Percentiles rank a stretch among this genome's conserved stretches.
phyloP scores from a whole-genome alignment of 2,888 invertebrate genomes.

The Magallana nippona region DNA sequence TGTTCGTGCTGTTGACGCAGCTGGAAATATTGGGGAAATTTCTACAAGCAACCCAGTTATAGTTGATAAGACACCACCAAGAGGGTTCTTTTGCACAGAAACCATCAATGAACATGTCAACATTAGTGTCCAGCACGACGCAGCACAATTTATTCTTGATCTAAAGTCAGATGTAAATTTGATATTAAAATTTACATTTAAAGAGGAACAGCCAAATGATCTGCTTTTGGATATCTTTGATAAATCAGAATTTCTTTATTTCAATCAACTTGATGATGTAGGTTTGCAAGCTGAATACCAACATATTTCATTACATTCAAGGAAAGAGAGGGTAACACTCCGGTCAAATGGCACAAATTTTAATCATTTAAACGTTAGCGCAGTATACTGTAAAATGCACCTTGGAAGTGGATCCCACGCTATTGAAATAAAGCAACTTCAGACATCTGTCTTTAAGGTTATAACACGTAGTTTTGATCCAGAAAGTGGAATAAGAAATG shows the following conservation, averaged over 20 bases:
- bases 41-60: not conserved
- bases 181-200: not conserved
- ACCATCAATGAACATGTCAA: not conserved
- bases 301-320: not conserved
- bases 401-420: not conserved
- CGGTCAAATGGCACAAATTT: not conserved
- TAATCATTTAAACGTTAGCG: not conserved
- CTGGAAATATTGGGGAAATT: not conserved
- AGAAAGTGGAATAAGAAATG: conserved; percentile 16
- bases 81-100: not conserved
- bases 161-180: not conserved
- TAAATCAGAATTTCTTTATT: not conserved
- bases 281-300: not conserved
- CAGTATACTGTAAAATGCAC: not conserved
- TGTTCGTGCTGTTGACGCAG: not conserved
- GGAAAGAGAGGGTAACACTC: not conserved
- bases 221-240: not conserved
- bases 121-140: not conserved
- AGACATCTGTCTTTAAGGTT: not conserved
- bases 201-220: not conserved
- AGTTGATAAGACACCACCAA: not conserved
- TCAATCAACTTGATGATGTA: not conserved
- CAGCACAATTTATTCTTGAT: not conserved
- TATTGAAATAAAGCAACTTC: not conserved
- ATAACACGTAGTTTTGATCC: not conserved